Evolutionary conservation across 1,140 invertebrate species (phyloP).

Genomic region (Caenorhabditis elegans): DNA sequence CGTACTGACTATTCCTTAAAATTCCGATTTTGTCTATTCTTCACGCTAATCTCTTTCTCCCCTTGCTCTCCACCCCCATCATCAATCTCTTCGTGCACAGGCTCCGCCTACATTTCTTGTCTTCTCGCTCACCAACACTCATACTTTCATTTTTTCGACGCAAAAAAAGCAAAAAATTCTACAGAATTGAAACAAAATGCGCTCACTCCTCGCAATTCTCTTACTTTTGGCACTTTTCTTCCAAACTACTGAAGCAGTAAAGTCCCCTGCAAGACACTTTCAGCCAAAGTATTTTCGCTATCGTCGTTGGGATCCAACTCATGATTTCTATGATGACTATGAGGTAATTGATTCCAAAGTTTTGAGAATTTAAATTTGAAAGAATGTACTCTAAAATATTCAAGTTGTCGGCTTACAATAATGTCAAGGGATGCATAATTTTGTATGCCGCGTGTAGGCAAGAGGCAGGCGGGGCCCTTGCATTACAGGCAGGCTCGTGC

Average conservation of each 20-base stretch:
- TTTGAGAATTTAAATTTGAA: too few relatives aligned
- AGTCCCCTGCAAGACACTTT: not conserved
- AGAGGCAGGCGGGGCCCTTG: too few relatives aligned
- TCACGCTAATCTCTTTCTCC: not conserved
- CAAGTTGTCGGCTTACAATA: too few relatives aligned
- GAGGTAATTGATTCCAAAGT: not conserved
- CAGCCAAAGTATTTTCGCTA: constrained; percentile 20
- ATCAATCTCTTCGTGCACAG: constrained; percentile 3
- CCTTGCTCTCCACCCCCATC: not conserved
- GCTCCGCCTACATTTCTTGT: not conserved
- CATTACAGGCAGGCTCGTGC: too few relatives aligned
- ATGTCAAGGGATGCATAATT: too few relatives aligned
- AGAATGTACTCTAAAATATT: too few relatives aligned
- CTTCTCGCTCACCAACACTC: not conserved
- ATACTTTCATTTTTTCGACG: constrained; percentile 5
- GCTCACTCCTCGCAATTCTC: not conserved
- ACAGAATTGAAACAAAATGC: constrained; percentile 4
- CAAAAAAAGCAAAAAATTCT: not conserved
- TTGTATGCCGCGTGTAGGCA: too few relatives aligned
- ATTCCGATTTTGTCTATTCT: not conserved
- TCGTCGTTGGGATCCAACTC: constrained; percentile 22
- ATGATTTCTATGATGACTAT: constrained; percentile 20
- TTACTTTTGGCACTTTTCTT: not conserved
- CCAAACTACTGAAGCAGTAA: not conserved
- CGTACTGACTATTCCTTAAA: too few relatives aligned